A percentile compares a stretch with the other conserved stretches of the same genome.
Conservation (phyloP, 2,797 vertebrate genomes). For the Pseudochromis fuscus region DNA sequence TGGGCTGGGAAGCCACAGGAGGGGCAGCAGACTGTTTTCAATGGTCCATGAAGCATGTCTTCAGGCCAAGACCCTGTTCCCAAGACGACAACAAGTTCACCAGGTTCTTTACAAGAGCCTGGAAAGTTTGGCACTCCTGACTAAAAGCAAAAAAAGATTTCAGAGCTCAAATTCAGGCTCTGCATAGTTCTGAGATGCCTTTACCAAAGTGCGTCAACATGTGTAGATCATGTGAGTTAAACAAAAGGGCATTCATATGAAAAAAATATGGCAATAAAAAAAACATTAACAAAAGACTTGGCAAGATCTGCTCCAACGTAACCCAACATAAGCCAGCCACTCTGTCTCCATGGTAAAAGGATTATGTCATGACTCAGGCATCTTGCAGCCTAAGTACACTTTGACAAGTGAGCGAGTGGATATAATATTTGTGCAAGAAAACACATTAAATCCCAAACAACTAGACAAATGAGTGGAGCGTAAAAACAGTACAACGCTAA, state of each 20-base stretch:
- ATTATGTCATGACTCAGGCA: constrained; percentile 49
- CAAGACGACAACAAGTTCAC: constrained; percentile 44
- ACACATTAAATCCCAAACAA: background rate
- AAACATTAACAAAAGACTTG: background rate
- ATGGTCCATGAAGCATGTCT: constrained; percentile 54
- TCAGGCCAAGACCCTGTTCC: constrained; percentile 49
- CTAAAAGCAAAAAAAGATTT: constrained; percentile 11
- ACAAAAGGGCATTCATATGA: background rate
- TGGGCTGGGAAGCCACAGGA: constrained; percentile 46
- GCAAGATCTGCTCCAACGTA: background rate
- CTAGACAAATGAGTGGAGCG: constrained; percentile 45
- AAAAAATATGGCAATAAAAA: constrained; percentile 2
- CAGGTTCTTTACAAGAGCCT: constrained; percentile 43
- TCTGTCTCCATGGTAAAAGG: constrained; percentile 45
- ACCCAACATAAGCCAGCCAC: constrained; percentile 31
- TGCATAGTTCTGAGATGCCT: background rate
- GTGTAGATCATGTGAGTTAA: background rate
- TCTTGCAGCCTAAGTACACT: constrained; percentile 25
- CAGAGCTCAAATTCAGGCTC: background rate
- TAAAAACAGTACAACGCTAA: constrained; percentile 27
- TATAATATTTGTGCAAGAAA: constrained; percentile 48
- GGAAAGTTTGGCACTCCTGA: constrained; percentile 24
- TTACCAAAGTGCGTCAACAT: background rate
- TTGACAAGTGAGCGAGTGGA: constrained; percentile 38
- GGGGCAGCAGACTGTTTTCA: constrained; percentile 45